phyloP scores from a whole-genome alignment of 2,113 vertebrate species.

The Cebidichthys violaceus region DNA sequence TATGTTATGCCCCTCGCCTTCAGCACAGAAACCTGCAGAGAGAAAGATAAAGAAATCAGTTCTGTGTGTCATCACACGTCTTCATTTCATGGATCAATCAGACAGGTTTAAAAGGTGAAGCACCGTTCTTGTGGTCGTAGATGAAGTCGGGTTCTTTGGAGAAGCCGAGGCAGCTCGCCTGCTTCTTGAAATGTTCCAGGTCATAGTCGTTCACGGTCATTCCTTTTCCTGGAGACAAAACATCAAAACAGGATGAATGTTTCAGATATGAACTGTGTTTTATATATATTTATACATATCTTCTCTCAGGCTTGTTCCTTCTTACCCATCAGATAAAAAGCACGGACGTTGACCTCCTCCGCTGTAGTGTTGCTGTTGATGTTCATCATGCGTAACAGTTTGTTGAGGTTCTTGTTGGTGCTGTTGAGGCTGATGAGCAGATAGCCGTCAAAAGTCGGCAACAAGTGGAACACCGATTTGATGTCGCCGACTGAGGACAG shows the following conservation, averaged over 20 bases:
- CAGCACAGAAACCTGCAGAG: not conserved
- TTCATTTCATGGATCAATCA: too few species aligned
- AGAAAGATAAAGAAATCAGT: not conserved
- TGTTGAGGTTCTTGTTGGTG: not conserved
- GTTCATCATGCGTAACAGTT: accelerated
- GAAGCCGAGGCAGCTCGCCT: conserved; percentile 60
- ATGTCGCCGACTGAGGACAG: conserved; percentile 1
- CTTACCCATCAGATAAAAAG: conserved; percentile 55
- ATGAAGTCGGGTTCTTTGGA: conserved; percentile 35
- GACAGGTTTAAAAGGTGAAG: not conserved
- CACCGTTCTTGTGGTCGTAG: conserved; percentile 42
- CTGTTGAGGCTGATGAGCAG: not conserved
- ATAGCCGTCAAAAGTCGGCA: not conserved
- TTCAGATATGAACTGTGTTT: not conserved
- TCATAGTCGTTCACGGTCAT: conserved; percentile 17
- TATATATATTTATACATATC: not conserved
- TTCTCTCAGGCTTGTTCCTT: not conserved
- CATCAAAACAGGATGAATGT: not conserved
- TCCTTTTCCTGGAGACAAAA: conserved; percentile 17
- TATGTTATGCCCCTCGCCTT: not conserved
- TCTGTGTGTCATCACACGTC: not conserved
- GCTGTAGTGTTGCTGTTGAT: accelerated
- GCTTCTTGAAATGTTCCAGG: conserved; percentile 53
- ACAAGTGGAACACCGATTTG: accelerated
- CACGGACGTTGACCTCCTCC: accelerated